A percentile compares a stretch with the other conserved stretches of the same genome.
These are phyloP conservation scores for Spongilla lacustris DNA, from an alignment of 37 sponge, comb jelly and placozoan genomes.

Conservation along the genomic window DNA sequence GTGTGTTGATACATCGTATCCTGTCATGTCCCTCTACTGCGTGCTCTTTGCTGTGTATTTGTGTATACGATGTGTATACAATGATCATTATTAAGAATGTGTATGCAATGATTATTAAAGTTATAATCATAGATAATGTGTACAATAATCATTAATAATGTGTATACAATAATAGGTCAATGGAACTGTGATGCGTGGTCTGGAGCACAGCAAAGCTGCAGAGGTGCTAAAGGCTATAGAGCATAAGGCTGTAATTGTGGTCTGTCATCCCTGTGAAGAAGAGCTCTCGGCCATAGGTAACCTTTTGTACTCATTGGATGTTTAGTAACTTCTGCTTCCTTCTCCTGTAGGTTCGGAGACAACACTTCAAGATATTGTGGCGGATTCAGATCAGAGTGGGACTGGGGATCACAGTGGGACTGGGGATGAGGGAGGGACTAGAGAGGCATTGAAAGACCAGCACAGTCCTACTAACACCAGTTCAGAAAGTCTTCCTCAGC, in stretches of 20 bases:
- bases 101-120: too few relatives aligned
- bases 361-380: neutral
- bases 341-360: neutral
- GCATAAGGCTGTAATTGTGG: conserved; percentile 40
- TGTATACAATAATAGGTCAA: too few relatives aligned
- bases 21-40: too few relatives aligned
- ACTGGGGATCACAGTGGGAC: neutral
- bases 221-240: conserved; percentile 54
- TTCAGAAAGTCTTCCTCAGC: neutral
- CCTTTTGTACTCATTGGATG: too few relatives aligned
- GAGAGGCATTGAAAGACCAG: neutral
- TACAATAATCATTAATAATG: too few relatives aligned
- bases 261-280: neutral
- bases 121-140: too few relatives aligned
- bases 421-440: conserved; percentile 5
- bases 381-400: conserved; percentile 60
- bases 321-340: too few relatives aligned
- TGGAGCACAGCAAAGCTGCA: conserved; percentile 53
- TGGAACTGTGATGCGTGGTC: conserved; percentile 37
- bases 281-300: neutral
- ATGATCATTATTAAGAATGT: too few relatives aligned
- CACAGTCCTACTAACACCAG: neutral
- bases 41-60: too few relatives aligned
- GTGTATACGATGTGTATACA: too few relatives aligned
- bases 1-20: too few relatives aligned